Base-by-base conservation (phyloP, 2,113 vertebrate species). In the Lepisosteus oculatus region DNA sequence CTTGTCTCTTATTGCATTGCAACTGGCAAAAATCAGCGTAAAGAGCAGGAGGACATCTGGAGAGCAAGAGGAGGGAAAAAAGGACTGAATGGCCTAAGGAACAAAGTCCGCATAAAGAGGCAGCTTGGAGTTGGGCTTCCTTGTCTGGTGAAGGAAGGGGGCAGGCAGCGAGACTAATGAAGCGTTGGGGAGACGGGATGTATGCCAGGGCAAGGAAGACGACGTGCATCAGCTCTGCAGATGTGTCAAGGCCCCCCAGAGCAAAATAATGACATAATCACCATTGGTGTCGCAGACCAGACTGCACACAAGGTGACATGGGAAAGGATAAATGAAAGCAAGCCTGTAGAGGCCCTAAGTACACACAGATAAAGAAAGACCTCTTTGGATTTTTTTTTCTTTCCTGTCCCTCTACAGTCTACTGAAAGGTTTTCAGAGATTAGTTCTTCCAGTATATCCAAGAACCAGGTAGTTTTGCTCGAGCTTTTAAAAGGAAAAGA, bases 241-340 rank as follows among this genome's bases (percentile, higher is more conserved):
- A 95, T 95, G 93, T 93, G 93, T 93, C 93, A 92, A 90, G 91
- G 90, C 91, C 92, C 93, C 83, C 93, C 85, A 91, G 91, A 94
- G 93, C 90, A 93, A 94, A 93, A 94, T 95, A 95, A 95, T 94
- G 93, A 95, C 93, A 94, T 94, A 95, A 95, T 94, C 93, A 94
- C 92, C 93, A 93, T 92, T 92, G 91, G 92, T 94, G 93, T 94
- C 93, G 93, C 91, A 92, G 92, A 92, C 90, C 93, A 94, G 93
- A 94, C 91, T 91, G 90, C 92, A 93, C 89, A 91, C 92, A 95
- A 94, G 93, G 93, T 95, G 92, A 95, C 91, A 89, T 87, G 90
- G 87, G 89, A 90, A 85, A 88, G 90, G 89, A 88, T 83, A 89
- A 90, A 90, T 88, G 84, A 85, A 85, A 47, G 15, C 5, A 14